Percentiles rank a stretch among this genome's conserved stretches.
Conservation (phyloP, 2,113 vertebrate genomes). For the Cyphomyrus plagiostoma region DNA sequence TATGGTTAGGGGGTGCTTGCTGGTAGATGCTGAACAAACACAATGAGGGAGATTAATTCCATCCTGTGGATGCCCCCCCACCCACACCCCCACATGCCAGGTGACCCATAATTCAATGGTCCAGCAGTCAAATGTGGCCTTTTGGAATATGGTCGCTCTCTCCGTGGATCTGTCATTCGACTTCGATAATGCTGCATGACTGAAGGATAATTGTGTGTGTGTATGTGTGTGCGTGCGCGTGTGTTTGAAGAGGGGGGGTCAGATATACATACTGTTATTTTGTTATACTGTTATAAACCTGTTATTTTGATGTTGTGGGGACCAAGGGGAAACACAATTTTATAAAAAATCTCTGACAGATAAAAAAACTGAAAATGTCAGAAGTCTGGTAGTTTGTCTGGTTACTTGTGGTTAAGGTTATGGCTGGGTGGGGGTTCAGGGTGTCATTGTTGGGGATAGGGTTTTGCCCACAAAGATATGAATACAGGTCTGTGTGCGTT, state of each 20-base stretch:
- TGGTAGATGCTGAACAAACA: background rate
- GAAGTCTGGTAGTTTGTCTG: background rate
- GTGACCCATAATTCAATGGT: background rate
- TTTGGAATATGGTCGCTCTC: background rate
- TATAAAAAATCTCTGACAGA: background rate
- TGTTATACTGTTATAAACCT: background rate
- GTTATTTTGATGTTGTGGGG: background rate
- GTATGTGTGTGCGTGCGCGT: background rate
- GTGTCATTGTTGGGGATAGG: background rate
- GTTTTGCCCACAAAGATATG: background rate
- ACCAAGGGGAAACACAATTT: background rate
- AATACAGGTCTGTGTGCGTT: background rate
- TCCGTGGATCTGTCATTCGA: background rate
- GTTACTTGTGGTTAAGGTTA: background rate
- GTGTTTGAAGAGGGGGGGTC: background rate
- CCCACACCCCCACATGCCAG: background rate
- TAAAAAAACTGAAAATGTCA: too few relatives aligned
- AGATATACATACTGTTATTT: too few relatives aligned
- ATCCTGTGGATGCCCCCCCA: background rate
- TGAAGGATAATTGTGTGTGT: background rate
- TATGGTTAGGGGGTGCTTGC: background rate
- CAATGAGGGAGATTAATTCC: background rate
- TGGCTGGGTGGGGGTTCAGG: background rate
- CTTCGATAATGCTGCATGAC: background rate
- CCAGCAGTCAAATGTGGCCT: background rate